Evolutionary conservation across 1,140 invertebrate species (phyloP).

Genomic region (Ceratoteleas bidentatus): DNA sequence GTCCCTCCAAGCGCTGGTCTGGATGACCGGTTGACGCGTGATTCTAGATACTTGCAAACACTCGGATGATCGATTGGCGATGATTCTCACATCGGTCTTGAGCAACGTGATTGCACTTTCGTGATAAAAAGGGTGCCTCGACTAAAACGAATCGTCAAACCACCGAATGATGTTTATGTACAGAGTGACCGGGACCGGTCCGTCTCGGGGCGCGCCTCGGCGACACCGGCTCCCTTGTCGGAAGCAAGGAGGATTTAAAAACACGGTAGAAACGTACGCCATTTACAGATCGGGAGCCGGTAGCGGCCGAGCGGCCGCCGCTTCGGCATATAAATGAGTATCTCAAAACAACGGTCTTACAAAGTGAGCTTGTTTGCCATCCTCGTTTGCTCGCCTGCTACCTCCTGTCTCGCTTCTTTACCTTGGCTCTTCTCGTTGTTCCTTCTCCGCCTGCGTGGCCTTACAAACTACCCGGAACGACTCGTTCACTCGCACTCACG

Average conservation of each 20-base stretch:
- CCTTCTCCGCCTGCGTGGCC: conserved; percentile 19
- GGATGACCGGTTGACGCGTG: conserved; percentile 37
- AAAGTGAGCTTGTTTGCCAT: conserved; percentile 55
- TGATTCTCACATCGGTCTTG: conserved; percentile 60
- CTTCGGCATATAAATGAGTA: conserved; percentile 49
- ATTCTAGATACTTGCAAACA: conserved; percentile 34
- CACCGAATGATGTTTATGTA: conserved; percentile 60
- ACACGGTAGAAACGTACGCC: conserved; percentile 61
- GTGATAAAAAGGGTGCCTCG: conserved; percentile 56
- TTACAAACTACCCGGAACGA: conserved; percentile 42
- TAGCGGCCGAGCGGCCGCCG: conserved; percentile 11
- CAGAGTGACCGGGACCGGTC: conserved; percentile 16
- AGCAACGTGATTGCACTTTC: conserved; percentile 64
- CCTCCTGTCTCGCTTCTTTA: no score
- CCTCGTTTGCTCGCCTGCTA: no score
- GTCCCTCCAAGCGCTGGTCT: no score
- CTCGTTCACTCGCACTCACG: conserved; percentile 24
- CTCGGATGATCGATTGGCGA: conserved; percentile 58
- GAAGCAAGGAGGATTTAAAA: conserved; percentile 62
- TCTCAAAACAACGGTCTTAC: conserved; percentile 53
- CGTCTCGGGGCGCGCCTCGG: background rate
- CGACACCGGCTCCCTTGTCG: conserved; percentile 51
- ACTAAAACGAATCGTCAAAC: conserved; percentile 47
- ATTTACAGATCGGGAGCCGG: conserved; percentile 54
- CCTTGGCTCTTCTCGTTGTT: background rate